phyloP scores from a whole-genome alignment of 2,113 vertebrate genomes.

The Sebastes fasciatus region DNA sequence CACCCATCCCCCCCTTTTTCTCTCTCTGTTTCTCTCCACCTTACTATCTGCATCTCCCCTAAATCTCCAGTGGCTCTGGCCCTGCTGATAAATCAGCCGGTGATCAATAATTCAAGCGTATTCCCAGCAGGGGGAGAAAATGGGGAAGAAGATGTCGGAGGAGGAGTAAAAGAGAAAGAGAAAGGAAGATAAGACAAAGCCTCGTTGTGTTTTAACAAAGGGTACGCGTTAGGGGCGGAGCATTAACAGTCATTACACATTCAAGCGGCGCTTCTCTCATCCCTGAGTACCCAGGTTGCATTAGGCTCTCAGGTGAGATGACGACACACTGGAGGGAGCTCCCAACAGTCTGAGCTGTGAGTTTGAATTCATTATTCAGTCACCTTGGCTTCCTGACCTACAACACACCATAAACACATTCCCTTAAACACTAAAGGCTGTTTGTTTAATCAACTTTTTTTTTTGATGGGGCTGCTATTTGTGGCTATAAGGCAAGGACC shows the following conservation, averaged over 20 bases:
- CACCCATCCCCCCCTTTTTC: conserved; percentile 36
- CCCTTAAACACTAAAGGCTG: conserved; percentile 18
- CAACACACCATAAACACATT: background rate
- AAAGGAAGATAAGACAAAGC: conserved; percentile 28
- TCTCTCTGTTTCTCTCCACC: conserved; percentile 17
- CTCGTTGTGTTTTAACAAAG: conserved; percentile 56
- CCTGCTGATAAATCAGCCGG: conserved; percentile 69
- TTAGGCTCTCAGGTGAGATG: conserved; percentile 59
- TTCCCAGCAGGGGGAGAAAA: conserved; percentile 44
- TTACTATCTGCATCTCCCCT: conserved; percentile 43
- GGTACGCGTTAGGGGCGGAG: conserved; percentile 36
- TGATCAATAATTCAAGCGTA: conserved; percentile 83
- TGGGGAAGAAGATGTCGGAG: background rate
- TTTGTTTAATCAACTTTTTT: conserved; percentile 52
- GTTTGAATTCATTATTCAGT: conserved; percentile 59
- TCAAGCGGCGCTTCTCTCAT: conserved; percentile 46
- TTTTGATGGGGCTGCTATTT: conserved; percentile 2
- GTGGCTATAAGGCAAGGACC: conserved; percentile 35
- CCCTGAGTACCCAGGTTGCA: conserved; percentile 34
- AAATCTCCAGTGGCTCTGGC: conserved; percentile 55
- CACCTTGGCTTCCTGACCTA: conserved; percentile 62
- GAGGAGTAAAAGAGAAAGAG: background rate
- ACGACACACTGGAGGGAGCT: conserved; percentile 48
- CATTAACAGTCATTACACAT: conserved; percentile 53
- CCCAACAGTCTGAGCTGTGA: conserved; percentile 46